Evolutionary conservation across 1,140 invertebrate genomes (phyloP), one percentile per base, ranked within the genome.

Genomic region (Euschistus heros): DNA sequence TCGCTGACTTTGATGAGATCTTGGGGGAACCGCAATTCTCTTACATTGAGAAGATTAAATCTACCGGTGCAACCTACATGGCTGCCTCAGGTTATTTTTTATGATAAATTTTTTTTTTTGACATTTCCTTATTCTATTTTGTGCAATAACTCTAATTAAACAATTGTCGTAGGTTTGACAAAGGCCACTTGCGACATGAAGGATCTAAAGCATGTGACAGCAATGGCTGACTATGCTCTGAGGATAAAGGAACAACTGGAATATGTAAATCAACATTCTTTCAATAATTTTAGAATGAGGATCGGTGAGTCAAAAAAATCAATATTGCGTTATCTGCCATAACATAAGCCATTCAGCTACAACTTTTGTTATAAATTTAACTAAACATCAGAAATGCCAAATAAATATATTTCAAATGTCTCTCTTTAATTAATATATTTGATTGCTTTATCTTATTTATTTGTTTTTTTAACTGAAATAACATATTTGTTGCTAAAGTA

Each of bases 11-110:
- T 75, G 94, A 98, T 75, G 89, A 95, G 75, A 77, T 95, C 60
- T 80, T 95, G 0, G 84, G 87, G 6, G 91, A 94, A 73, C 86
- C 89, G 13, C 81, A 83, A 68, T 97, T 94, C 78, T 85, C 81
- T 69, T 93, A 87, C 76, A 92, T 97, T 69, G 94, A 98, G 77
- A 98, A 98, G 77, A 98, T 98, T 71, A 98, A 98, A 76, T 95
- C 92, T 66, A 96, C 94, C 0, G 93, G 93, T 10, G 87, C 91
- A 15, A 96, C 92, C 0, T 97, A 97, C 73, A 98, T 98, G 94
- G 94, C 94, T 2, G 94, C 94, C 18, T 94, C 93, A 69, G 92
- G 92, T 84, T 74, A 79, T 69, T 76, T 47, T 20, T 20, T 47
- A 47, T 47, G n/a, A n/a, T 47, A 6, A 44, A 47, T n/a, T n/a